Evolutionary conservation across 2,113 vertebrate genomes (phyloP), one percentile per base, ranked within the genome.

Genomic region (Accipiter cooperii): DNA sequence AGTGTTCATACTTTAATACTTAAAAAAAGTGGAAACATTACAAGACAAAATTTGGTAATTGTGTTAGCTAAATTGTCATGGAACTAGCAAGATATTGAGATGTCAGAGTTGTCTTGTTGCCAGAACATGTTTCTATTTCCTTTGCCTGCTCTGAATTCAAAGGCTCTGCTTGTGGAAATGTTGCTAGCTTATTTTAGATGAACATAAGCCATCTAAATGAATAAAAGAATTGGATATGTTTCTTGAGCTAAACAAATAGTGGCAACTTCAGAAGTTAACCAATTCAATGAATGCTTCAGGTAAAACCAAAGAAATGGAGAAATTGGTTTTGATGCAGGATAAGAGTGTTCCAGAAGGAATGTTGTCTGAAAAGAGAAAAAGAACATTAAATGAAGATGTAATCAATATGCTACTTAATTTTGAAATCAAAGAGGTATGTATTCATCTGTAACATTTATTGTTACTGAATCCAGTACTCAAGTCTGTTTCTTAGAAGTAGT

Each of bases 341-440:
- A 74, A 85, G 47, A 58, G 17, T 71, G 49, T 75, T 77, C 21
- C 89, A 31, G 96, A 97, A 96, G 89, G 60, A 51, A 77, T 84
- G 25, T 40, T 76, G 47, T 15, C 57, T 64, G 38, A 92, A 21
- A 83, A 92, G 66, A 83, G 79, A 54, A 46, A 85, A 47, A 91
- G 60, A 77, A 34, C 79, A 36, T 60, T 64, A 40, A 78, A 74
- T 36, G 98, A 98, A 80, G 98, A 99, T 87, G 71, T 96, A 15
- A 65, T 99, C 93, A 99, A 98, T 51, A 64, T 99, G 69, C 97
- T 99, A 6, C 98, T 99, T 49, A 98, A 99, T 94, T 99, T 99
- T 97, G 99, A 99, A 98, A 98, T 99, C 77, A 98, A 98, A 97
- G 98, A 99, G 99, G 99, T 99, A 57, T 25, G 57, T 93, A 34